Evolutionary conservation across 1,140 invertebrate species (phyloP).

Genomic region (Micrasema minimum): DNA sequence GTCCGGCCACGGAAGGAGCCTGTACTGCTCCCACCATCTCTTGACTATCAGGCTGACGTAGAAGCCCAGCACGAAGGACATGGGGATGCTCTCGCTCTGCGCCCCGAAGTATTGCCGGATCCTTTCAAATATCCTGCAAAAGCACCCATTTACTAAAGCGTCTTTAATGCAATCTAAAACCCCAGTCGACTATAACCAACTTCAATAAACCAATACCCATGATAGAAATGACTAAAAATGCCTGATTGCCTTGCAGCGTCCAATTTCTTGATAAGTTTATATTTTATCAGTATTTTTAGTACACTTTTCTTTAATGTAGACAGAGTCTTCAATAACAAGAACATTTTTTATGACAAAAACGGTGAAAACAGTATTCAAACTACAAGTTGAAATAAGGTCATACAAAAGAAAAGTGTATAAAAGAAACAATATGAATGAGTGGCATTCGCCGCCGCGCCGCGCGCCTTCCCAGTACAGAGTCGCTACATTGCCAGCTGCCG

Average conservation of each 20-base stretch:
- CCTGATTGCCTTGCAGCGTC: no score
- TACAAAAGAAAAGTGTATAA: neutral
- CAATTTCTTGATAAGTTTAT: no score
- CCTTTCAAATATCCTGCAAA: slow-evolving; percentile 83
- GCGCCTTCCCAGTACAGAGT: neutral
- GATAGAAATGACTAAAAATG: no score
- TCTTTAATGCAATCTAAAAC: no score
- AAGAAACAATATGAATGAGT: neutral
- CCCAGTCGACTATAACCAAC: no score
- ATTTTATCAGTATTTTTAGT: no score
- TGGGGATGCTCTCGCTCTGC: slow-evolving; percentile 86
- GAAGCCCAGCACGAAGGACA: slow-evolving; percentile 95
- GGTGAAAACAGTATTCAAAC: no score
- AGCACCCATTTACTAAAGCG: slow-evolving; percentile 46
- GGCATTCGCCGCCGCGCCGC: neutral
- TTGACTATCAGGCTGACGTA: slow-evolving; percentile 92
- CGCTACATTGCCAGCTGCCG: neutral
- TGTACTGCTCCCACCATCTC: slow-evolving; percentile 93
- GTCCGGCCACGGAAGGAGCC: slow-evolving; percentile 90
- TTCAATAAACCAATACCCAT: no score
- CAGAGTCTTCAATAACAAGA: no score
- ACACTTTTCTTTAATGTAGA: no score
- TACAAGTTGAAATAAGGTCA: slow-evolving; percentile 15
- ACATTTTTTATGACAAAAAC: no score
- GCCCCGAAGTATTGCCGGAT: slow-evolving; percentile 82